Conservation (phyloP, 2,888 invertebrate genomes). For the Cremastinae sp. region DNA sequence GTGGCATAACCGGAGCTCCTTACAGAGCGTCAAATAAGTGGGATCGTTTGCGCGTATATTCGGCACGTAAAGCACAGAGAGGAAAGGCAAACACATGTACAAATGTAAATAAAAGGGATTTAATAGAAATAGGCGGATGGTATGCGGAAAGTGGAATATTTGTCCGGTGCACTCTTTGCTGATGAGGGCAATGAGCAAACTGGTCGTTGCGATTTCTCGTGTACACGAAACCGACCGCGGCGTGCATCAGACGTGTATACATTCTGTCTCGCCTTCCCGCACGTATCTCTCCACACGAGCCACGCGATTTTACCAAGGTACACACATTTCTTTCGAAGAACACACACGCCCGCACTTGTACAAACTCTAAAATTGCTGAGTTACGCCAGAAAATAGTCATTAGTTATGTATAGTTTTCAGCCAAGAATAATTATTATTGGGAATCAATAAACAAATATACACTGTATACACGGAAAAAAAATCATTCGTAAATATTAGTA, state of each 20-base stretch:
- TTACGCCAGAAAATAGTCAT: too few species aligned
- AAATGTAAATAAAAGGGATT: not conserved
- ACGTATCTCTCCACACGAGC: not conserved
- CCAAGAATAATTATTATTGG: too few species aligned
- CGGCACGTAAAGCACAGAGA: too few species aligned
- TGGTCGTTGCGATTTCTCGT: conserved; percentile 56
- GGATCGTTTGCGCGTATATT: not conserved
- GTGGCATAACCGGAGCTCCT: too few species aligned
- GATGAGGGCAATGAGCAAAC: conserved; percentile 61
- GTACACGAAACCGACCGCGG: conserved; percentile 47
- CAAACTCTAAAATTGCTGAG: too few species aligned
- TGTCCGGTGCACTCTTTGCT: conserved; percentile 53
- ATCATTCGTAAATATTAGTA: too few species aligned
- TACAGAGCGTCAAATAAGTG: not conserved
- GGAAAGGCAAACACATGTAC: too few species aligned
- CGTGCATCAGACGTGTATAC: conserved; percentile 47
- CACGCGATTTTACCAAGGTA: not conserved
- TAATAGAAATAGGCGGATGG: conserved; percentile 8
- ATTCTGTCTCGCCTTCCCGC: conserved; percentile 19
- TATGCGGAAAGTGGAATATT: conserved; percentile 24
- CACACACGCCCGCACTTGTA: not conserved
- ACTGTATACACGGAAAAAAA: too few species aligned
- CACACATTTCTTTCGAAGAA: not conserved
- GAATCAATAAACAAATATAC: too few species aligned
- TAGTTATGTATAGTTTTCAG: too few species aligned